Evolutionary conservation across 2,888 invertebrate genomes (phyloP).

Genomic region (Microplitis deprimator): DNA sequence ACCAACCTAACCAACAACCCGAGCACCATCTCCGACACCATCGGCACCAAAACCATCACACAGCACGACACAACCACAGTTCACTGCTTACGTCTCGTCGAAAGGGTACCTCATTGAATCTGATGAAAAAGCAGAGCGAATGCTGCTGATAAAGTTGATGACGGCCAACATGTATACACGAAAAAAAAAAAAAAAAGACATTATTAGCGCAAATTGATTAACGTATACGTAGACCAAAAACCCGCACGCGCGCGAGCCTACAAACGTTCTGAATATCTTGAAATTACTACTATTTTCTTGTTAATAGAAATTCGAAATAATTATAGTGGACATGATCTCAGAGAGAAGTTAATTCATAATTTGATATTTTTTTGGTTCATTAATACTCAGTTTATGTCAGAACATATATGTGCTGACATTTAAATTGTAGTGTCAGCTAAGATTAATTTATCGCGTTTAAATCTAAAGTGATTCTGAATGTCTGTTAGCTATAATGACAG

Average conservation of each 20-base stretch:
- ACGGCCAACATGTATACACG: constrained; percentile 22
- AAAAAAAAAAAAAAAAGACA: constrained; percentile 2
- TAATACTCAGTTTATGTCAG: neutral
- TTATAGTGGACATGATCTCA: neutral
- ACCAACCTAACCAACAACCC: constrained; percentile 62
- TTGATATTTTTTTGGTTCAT: too few species aligned
- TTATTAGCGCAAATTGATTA: constrained; percentile 17
- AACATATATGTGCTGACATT: neutral
- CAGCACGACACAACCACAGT: constrained; percentile 70
- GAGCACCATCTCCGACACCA: constrained; percentile 68
- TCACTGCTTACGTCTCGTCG: constrained; percentile 69
- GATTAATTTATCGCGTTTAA: constrained; percentile 1
- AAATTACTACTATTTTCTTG: neutral
- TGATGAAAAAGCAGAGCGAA: constrained; percentile 26
- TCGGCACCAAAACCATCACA: constrained; percentile 67
- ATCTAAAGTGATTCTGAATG: constrained; percentile 2
- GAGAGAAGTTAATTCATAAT: too few species aligned
- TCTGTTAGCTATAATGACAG: neutral
- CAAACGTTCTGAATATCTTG: constrained; percentile 10
- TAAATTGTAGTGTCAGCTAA: neutral
- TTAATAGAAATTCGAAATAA: neutral
- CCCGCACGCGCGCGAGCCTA: constrained; percentile 18
- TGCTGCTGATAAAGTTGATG: constrained; percentile 7
- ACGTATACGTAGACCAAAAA: neutral
- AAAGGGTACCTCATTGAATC: constrained; percentile 65